Evolutionary conservation across 2,888 invertebrate genomes (phyloP), one percentile per base, ranked within the genome.

Genomic region (Xanthorhoe spadicearia): DNA sequence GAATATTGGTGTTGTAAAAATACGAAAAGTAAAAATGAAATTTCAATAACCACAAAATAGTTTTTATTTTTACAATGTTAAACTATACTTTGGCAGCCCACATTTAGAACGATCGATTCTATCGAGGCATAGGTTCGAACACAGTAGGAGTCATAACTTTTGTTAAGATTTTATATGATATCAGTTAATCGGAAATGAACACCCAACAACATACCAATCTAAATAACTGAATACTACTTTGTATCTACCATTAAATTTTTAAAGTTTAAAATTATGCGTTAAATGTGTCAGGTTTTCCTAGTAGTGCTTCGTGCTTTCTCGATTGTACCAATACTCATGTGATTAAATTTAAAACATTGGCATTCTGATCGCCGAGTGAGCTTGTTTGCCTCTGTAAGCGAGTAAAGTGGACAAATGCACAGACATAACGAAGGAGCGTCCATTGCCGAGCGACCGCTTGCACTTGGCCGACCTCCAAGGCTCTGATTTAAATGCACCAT

Each of bases 311-410:
- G 15, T n/a, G 55, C 48, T 7, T 17, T 18, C 18, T 23, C 18
- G 15, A 48, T 53, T 13, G 66, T 74, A 73, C n/a, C n/a, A n/a
- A n/a, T n/a, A n/a, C 72, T 62, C 67, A 73, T 73, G 69, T 71
- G 74, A 74, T 79, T 75, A 76, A 77, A 79, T 79, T 81, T 77
- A 77, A 79, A 80, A 80, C 69, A 77, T 84, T 86, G 79, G 75
- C 77, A 90, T 90, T 90, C 88, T 72, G 78, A 79, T 81, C 86
- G 85, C 84, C 83, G 76, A 83, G 79, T 80, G 80, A 82, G 85
- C 82, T 86, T 87, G 88, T 90, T 90, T 90, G 88, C 83, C 83
- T 78, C 79, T 86, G 85, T 87, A 86, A 88, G 83, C 85, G 86
- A 89, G 87, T 86, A 84, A 82, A 86, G 85, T 87, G 87, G 85